Conservation (phyloP, 2,797 vertebrate genomes). For the Sphenopsis melanotis region DNA sequence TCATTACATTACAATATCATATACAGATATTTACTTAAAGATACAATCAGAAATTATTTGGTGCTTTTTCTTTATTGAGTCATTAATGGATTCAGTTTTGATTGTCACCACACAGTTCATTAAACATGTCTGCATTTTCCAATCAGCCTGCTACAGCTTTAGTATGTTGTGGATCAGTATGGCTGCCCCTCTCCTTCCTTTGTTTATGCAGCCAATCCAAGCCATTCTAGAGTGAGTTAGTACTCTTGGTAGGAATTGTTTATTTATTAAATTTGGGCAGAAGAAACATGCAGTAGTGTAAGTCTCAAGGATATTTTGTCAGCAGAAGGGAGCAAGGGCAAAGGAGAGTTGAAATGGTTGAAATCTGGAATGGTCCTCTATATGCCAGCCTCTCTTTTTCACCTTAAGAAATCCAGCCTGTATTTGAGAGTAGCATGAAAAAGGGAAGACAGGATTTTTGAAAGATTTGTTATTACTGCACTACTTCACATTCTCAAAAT, state of each 20-base stretch:
- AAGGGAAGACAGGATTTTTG: background rate
- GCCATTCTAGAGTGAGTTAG: background rate
- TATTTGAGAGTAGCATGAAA: background rate
- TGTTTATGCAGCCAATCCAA: background rate
- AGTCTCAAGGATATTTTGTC: background rate
- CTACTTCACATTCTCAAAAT: background rate
- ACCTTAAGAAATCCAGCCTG: background rate
- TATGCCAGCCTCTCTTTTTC: background rate
- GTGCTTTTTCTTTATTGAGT: background rate
- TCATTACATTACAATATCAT: background rate
- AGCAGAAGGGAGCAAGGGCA: background rate
- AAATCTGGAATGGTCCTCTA: background rate
- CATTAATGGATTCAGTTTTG: background rate
- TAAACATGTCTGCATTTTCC: background rate
- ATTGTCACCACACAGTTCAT: background rate
- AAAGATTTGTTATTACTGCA: background rate
- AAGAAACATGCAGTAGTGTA: background rate
- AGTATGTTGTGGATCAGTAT: background rate
- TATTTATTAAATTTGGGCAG: background rate
- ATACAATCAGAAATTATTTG: background rate
- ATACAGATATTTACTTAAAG: background rate
- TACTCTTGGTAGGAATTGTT: background rate
- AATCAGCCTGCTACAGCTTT: background rate
- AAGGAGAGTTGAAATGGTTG: background rate
- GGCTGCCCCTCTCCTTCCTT: background rate